A percentile compares a stretch with the other conserved stretches of the same genome.
Evolutionary conservation across 2,797 vertebrate species (phyloP).

Genomic region (Myotis vivesi): DNA sequence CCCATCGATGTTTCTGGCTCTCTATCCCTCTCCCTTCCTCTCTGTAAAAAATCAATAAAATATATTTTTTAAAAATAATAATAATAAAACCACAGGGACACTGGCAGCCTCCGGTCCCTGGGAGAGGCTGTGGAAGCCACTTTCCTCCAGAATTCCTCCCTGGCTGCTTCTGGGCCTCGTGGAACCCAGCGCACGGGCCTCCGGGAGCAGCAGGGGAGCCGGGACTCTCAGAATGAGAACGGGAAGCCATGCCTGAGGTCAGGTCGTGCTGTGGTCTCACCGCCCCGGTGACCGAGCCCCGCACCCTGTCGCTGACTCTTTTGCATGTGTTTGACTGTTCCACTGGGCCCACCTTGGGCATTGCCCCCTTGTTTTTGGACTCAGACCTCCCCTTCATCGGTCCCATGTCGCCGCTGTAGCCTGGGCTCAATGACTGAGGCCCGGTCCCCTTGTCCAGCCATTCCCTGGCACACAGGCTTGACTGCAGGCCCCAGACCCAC

Average conservation of each 20-base stretch:
- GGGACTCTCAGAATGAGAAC: not conserved
- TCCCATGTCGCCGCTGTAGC: not conserved
- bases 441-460: not conserved
- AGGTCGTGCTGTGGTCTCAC: too few species aligned
- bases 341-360: not conserved
- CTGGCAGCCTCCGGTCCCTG: rapidly evolving
- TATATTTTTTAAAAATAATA: too few species aligned
- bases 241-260: not conserved
- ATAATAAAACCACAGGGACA: rapidly evolving
- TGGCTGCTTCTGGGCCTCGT: not conserved
- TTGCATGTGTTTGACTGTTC: not conserved
- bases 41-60: too few species aligned
- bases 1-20: too few species aligned
- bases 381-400: not conserved
- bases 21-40: too few species aligned
- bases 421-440: not conserved
- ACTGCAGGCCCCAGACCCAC: not conserved
- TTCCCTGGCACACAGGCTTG: rapidly evolving
- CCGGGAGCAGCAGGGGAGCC: not conserved
- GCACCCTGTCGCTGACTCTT: not conserved
- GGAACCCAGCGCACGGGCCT: not conserved
- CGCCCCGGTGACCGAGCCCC: rapidly evolving
- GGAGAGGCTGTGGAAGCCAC: not conserved
- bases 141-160: not conserved
- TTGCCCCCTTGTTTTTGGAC: rapidly evolving